Evolutionary conservation across 1,140 invertebrate genomes (phyloP), one percentile per base, ranked within the genome.

Genomic region (Diorhabda elongata): DNA sequence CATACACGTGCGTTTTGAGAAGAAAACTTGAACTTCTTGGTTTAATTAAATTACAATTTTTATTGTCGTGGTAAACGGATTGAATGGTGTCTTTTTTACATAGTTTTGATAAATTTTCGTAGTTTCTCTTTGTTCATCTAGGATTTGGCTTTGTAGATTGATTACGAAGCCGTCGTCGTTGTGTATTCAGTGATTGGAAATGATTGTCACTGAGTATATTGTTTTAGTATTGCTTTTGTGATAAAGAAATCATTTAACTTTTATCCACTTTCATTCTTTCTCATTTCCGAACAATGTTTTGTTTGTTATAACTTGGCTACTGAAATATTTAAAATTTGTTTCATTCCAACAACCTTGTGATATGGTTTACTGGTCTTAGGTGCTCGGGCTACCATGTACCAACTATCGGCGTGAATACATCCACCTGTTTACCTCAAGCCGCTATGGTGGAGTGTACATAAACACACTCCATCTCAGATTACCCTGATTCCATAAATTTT

Each of bases 401-500:
- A 11, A 5, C n/a, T 11, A 7, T n/a, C 11, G 58, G 58, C 5
- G 58, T 59, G 58, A 7, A 59, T 5, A 59, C 41, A 11, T 59
- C 58, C 4, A 59, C 41, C 11, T 59, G 9, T 5, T 59, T 59
- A 8, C 58, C 58, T 5, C 58, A n/a, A n/a, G 9, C 4, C 41
- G 2, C 61, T 42, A 63, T 41, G 5, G 61, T 44, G 26, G 61
- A 63, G 43, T 63, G 61, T 4, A 63, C 61, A 45, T 5, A n/a
- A 44, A 41, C 61, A 42, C 61, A 63, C 61, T 63, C 61, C 42
- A 63, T 63, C 43, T 63, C 42, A 8, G 61, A 63, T 0, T 63
- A 42, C 8, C 61, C 61, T 63, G 42, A 44, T n/a, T 44, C 61
- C 44, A 63, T 44, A 63, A n/a, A 63, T 42, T 42, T 63, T 42